Conservation (phyloP, 2,888 invertebrate species). For the Eueremaeus valkanovi region DNA sequence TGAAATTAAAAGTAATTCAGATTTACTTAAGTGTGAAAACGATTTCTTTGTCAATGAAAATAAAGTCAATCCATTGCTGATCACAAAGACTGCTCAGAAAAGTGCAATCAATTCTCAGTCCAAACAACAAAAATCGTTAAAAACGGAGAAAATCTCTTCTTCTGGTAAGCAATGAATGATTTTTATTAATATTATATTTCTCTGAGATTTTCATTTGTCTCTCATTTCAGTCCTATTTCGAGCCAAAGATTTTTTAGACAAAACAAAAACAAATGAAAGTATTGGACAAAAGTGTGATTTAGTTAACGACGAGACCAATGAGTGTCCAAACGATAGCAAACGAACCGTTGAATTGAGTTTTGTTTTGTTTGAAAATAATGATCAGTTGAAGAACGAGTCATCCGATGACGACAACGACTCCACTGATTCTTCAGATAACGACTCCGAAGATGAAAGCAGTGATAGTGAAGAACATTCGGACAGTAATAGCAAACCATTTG, state of each 20-base stretch:
- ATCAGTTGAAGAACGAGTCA: background rate
- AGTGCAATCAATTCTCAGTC: background rate
- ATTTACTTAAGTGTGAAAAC: conserved; percentile 16
- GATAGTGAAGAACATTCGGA: background rate
- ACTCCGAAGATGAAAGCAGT: background rate
- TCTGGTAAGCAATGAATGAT: background rate
- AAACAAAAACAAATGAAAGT: background rate
- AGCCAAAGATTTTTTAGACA: background rate
- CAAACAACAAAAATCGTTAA: background rate
- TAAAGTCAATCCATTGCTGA: background rate
- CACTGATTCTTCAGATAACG: background rate
- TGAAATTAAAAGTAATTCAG: background rate
- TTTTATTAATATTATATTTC: too few relatives aligned
- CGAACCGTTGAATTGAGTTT: background rate
- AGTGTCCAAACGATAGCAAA: background rate
- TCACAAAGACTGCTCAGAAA: background rate
- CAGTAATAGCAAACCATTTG: too few relatives aligned
- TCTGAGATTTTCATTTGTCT: background rate
- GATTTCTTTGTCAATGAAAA: background rate
- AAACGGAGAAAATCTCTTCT: background rate
- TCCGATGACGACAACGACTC: background rate
- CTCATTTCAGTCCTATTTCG: background rate
- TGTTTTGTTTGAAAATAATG: background rate
- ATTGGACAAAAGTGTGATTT: background rate
- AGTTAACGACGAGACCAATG: background rate